Percentiles rank a stretch among this genome's conserved stretches.
These are phyloP conservation scores for Ligdia adustata DNA, from an alignment of 2,888 invertebrate species.

Conservation along the genomic window DNA sequence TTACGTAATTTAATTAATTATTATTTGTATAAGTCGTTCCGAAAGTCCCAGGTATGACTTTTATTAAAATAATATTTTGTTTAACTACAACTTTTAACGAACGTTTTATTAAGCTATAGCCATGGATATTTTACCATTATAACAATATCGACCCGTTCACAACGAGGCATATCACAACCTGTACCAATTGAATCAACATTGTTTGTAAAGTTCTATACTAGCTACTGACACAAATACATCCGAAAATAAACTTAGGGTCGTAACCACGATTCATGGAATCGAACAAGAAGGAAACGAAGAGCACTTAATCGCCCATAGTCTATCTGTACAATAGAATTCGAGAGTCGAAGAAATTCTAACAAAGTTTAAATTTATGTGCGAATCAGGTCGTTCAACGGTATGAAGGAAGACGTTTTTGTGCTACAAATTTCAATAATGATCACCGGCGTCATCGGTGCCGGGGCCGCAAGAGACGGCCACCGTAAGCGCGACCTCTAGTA, in stretches of 20 bases:
- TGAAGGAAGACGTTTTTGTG: constrained; percentile 84
- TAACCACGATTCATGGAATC: constrained; percentile 83
- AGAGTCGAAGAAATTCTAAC: constrained; percentile 77
- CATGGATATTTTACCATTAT: constrained; percentile 81
- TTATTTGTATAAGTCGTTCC: constrained; percentile 77
- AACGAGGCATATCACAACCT: constrained; percentile 84
- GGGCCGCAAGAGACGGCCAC: constrained; percentile 60
- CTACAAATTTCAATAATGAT: constrained; percentile 66
- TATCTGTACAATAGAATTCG: constrained; percentile 80
- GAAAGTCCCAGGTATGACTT: constrained; percentile 75
- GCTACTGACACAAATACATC: constrained; percentile 81
- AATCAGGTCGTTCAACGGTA: constrained; percentile 79
- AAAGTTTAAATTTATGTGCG: constrained; percentile 76
- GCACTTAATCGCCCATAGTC: constrained; percentile 75
- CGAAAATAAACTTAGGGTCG: constrained; percentile 81
- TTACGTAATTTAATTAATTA: constrained; percentile 54
- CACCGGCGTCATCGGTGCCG: constrained; percentile 48
- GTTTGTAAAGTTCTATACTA: constrained; percentile 84
- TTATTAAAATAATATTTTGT: constrained; percentile 79
- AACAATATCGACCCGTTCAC: constrained; percentile 84
- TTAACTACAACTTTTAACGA: constrained; percentile 82
- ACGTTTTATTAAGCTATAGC: constrained; percentile 82
- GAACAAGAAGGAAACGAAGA: constrained; percentile 79
- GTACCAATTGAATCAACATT: constrained; percentile 84
- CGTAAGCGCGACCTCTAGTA: constrained; percentile 61